Evolutionary conservation across 2,113 vertebrate genomes (phyloP), one percentile per base, ranked within the genome.

Genomic region (Brachirus orientalis): DNA sequence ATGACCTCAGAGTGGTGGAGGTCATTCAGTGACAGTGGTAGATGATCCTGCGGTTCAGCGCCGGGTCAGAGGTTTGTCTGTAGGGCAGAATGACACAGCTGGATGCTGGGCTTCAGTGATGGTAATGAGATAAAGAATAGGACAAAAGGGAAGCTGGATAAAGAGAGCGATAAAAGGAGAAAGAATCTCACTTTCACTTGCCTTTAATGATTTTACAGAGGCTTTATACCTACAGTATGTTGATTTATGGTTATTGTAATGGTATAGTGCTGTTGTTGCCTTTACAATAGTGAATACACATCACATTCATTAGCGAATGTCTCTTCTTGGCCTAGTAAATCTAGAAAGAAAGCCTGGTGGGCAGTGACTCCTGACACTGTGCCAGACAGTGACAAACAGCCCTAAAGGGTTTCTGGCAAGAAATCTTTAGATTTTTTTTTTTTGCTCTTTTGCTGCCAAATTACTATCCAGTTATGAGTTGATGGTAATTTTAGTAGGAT

Each of bases 401-500:
- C 91, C 28, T 89, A 73, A 89, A 88, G 72, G 87, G 73, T 50
- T 91, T 90, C 87, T 92, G 93, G 91, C 91, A 94, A 75, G 40
- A 88, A 93, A 88, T 90, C 81, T 35, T 53, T 84, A 88, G 91
- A 90, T 92, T 89, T 87, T 38, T 56, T 13, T 12, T 50, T 18
- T 89, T 83, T 88, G 54, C 79, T 87, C 28, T 90, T 92, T 91
- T 65, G 80, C 77, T 87, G 28, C 40, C 84, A 86, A 91, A 93
- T 86, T 91, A 94, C 90, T 75, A 89, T 87, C 69, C 92, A 93
- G 92, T 92, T 93, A 92, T 88, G 79, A 63, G 86, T 89, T 92
- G 90, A 94, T 94, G 92, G 88, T 89, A 91, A 91, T 85, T 84
- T 94, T 93, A 92, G 89, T 92, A 85, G 6, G 81, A 80, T 78